phyloP scores from a whole-genome alignment of 2,888 invertebrate genomes.

The Arctia plantaginis region DNA sequence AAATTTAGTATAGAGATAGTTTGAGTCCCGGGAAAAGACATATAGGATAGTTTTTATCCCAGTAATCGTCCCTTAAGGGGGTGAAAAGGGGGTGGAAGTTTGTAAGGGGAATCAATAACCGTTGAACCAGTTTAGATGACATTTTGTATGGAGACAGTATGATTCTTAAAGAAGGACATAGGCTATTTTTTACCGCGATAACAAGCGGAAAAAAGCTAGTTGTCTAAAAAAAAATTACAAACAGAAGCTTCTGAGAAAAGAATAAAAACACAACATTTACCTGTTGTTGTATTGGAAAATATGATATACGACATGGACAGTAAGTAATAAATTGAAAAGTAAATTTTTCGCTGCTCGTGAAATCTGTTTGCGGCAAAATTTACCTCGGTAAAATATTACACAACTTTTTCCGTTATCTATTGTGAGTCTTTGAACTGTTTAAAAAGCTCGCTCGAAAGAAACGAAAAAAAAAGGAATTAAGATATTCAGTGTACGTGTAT shows the following conservation, averaged over 20 bases:
- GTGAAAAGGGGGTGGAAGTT: too few species aligned
- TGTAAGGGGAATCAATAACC: too few species aligned
- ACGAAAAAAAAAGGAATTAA: not conserved
- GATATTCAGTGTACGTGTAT: not conserved
- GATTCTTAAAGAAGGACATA: too few species aligned
- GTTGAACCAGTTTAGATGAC: too few species aligned
- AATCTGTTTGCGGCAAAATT: not conserved
- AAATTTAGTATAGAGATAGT: too few species aligned
- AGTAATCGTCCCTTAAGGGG: too few species aligned
- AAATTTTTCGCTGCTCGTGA: conserved; percentile 5
- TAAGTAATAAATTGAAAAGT: conserved; percentile 9
- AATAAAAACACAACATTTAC: not conserved
- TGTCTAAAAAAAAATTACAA: too few species aligned
- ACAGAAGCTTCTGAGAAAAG: not conserved
- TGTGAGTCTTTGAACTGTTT: not conserved
- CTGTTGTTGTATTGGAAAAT: not conserved
- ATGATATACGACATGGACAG: not conserved
- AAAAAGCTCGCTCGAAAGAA: not conserved
- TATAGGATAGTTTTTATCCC: too few species aligned
- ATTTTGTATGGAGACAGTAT: too few species aligned
- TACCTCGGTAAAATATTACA: conserved; percentile 4
- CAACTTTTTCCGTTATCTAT: not conserved
- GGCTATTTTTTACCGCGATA: too few species aligned
- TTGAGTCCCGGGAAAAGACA: too few species aligned
- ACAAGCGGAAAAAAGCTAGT: too few species aligned